These are phyloP conservation scores for Pedicia rivosa DNA, from an alignment of 2,888 invertebrate genomes.

Conservation along the genomic window DNA sequence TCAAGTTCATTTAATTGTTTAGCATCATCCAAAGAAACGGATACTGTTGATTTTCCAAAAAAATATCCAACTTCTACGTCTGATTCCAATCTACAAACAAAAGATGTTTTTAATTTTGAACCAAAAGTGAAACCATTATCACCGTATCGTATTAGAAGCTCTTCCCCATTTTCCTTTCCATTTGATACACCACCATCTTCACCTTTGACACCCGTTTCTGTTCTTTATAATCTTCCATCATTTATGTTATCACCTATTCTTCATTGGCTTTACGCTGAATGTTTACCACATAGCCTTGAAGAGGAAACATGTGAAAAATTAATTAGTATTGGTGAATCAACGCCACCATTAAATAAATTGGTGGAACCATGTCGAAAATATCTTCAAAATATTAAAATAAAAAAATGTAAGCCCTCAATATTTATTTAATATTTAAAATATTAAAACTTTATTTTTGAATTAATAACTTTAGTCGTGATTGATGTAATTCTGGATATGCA, in stretches of 20 bases:
- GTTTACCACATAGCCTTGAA: conserved; percentile 39
- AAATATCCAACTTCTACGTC: conserved; percentile 21
- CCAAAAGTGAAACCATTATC: conserved; percentile 25
- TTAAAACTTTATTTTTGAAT: not conserved
- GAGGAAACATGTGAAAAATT: conserved; percentile 41
- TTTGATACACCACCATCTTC: conserved; percentile 27
- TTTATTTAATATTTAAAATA: not conserved
- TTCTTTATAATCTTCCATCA: conserved; percentile 39
- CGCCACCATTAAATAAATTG: conserved; percentile 38
- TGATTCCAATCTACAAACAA: conserved; percentile 23
- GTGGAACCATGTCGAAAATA: conserved; percentile 41
- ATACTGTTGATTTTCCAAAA: conserved; percentile 6
- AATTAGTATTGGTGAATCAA: conserved; percentile 34
- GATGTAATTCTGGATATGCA: conserved; percentile 47
- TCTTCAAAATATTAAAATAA: conserved; percentile 42
- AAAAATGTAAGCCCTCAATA: conserved; percentile 36
- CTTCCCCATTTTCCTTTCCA: conserved; percentile 22
- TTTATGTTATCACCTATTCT: conserved; percentile 43
- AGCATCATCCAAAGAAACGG: conserved; percentile 6
- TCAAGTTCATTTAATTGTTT: conserved; percentile 26
- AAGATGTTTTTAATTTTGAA: conserved; percentile 26
- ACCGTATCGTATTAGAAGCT: conserved; percentile 24
- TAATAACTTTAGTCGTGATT: conserved; percentile 45
- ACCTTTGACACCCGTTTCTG: conserved; percentile 32
- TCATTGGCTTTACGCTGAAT: conserved; percentile 47